Base-by-base conservation (phyloP, 2,888 invertebrate species). In the Priocnemis perturbator region DNA sequence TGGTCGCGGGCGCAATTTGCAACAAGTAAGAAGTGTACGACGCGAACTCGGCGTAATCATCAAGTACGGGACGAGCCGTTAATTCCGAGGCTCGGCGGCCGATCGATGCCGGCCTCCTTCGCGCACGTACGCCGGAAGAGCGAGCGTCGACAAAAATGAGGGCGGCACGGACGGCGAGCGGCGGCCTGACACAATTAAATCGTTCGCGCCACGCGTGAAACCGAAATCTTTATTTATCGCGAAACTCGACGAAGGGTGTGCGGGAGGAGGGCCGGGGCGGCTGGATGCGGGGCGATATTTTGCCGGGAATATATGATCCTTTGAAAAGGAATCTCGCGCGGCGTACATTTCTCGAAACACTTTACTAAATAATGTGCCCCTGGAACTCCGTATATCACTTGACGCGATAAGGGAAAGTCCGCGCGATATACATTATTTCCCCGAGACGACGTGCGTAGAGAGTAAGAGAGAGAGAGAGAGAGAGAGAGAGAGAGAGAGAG, bases 271-370 rank as follows among this genome's bases (percentile, higher is more conserved):
- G 17, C 50, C n/a, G n/a, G n/a, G 50, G 50, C 9, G 50, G 37
- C 37, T 37, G n/a, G 19, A 50, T 50, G 19, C 19, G 19, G 50
- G 50, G 50, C 50, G 3, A 50, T 50, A 50, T 50, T n/a, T 50
- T 50, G 50, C 50, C 50, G 50, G 2, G 50, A 50, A 50, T 50
- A 50, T 50, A 50, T 17, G 50, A 14, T 17, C 50, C n/a, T 50
- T 50, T 37, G 37, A 50, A 50, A 50, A 50, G 19, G 50, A 58
- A 67, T 62, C 61, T 60, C 58, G 17, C 52, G 72, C 15, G 47
- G 67, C 56, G 37, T 69, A 56, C 69, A 66, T 74, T 77, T 69
- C 55, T 21, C 74, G 60, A 77, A 77, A 77, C 67, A 66, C 64
- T 57, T 37, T 23, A 66, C 64, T 77, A 77, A 77, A 77, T 68